Evolutionary conservation across 1,140 invertebrate species (phyloP).

Genomic region (Drosophila teissieri): DNA sequence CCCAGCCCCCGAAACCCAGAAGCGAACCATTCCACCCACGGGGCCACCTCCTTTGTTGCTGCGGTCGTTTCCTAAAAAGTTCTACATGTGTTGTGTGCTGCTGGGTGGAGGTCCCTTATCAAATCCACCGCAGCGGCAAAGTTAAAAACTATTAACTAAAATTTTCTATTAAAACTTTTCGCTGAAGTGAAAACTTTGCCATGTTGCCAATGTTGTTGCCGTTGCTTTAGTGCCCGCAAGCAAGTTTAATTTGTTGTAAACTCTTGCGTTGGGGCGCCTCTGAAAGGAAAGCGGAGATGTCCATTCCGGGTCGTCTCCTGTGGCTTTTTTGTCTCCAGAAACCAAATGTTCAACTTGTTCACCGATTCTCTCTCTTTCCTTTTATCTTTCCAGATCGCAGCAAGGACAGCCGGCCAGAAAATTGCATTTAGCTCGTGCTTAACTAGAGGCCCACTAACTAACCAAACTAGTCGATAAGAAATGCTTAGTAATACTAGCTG

Average conservation of each 20-base stretch:
- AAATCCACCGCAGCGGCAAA: constrained; percentile 74
- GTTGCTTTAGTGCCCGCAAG: constrained; percentile 62
- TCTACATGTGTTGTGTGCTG: constrained; percentile 64
- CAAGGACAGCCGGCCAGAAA: constrained; percentile 14
- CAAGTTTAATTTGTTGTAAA: constrained; percentile 83
- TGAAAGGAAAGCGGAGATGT: constrained; percentile 57
- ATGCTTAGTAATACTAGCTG: constrained; percentile 49
- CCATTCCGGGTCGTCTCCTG: constrained; percentile 40
- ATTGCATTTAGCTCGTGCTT: constrained; percentile 52
- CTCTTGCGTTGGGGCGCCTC: constrained; percentile 57
- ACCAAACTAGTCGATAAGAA: constrained; percentile 62
- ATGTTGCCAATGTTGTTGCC: constrained; percentile 46
- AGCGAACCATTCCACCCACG: not conserved
- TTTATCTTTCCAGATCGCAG: constrained; percentile 60
- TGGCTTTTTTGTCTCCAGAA: constrained; percentile 48
- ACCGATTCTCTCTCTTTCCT: constrained; percentile 19
- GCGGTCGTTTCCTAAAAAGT: constrained; percentile 57
- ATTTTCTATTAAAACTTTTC: constrained; percentile 82
- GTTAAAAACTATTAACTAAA: constrained; percentile 80
- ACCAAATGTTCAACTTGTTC: constrained; percentile 61
- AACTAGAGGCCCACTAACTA: constrained; percentile 71
- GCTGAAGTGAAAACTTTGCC: constrained; percentile 50
- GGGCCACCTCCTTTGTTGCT: constrained; percentile 17
- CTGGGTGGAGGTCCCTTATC: constrained; percentile 67
- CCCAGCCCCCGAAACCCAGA: not conserved